phyloP scores from a whole-genome alignment of 2,888 invertebrate genomes.

The Artemia sinica region DNA sequence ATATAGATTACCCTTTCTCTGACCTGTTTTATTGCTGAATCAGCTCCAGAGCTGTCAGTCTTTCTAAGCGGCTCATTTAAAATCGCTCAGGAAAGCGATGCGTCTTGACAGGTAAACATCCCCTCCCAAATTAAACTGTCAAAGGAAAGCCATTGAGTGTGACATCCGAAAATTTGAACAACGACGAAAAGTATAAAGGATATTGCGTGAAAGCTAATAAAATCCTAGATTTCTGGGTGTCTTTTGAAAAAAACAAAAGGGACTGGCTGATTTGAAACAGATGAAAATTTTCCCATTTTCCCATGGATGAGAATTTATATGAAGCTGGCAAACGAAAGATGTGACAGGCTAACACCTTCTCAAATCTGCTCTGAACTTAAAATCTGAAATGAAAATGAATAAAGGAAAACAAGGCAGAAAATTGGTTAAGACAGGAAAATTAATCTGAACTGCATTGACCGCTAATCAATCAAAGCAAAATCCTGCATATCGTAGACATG shows the following conservation, averaged over 20 bases:
- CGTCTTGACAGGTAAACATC: constrained; percentile 10
- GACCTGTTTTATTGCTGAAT: too few species aligned
- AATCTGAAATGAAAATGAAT: too few species aligned
- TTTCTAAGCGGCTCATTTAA: constrained; percentile 13
- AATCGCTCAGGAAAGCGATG: constrained; percentile 14
- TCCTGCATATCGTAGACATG: too few species aligned
- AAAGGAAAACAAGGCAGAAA: too few species aligned
- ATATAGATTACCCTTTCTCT: too few species aligned
- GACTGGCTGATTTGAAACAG: constrained; percentile 6
- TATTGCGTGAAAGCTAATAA: constrained; percentile 3
- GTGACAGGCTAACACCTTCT: neutral
- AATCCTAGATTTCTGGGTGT: constrained; percentile 5
- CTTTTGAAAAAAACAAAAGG: constrained; percentile 1
- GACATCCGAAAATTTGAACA: constrained; percentile 12
- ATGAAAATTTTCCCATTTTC: constrained; percentile 1
- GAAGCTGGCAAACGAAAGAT: constrained; percentile 5
- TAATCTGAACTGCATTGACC: too few species aligned
- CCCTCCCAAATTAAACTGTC: constrained; percentile 11
- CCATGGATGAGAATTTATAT: constrained; percentile 6
- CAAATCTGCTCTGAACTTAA: too few species aligned
- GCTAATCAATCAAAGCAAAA: too few species aligned
- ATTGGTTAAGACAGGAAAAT: too few species aligned
- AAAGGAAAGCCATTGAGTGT: constrained; percentile 14
- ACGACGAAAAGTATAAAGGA: neutral
- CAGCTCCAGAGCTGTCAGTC: neutral